These are phyloP conservation scores for Acrocephalus scirpaceus DNA, from an alignment of 2,797 vertebrate species.

Conservation along the genomic window DNA sequence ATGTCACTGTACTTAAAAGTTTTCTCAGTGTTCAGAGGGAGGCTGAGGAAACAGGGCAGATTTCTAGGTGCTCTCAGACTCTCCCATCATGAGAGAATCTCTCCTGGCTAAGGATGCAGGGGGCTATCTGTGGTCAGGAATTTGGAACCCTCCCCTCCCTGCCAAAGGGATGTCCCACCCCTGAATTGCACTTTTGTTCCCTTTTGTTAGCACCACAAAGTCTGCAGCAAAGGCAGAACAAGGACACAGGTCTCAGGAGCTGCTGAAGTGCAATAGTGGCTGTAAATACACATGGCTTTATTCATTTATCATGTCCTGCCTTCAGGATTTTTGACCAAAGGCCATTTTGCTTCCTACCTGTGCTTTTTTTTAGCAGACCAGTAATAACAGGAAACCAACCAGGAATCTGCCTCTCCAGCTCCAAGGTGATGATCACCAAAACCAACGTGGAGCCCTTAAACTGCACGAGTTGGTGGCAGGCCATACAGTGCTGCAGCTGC, in stretches of 20 bases:
- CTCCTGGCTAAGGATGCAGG: neutral
- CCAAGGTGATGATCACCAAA: slow-evolving; percentile 98
- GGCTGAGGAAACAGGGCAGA: neutral
- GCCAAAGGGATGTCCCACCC: neutral
- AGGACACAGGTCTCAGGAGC: neutral
- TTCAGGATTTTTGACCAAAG: neutral
- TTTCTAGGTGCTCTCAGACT: neutral
- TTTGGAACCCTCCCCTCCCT: neutral
- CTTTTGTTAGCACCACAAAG: neutral
- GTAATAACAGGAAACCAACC: slow-evolving; percentile 87
- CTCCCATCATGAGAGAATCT: neutral
- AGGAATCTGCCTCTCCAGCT: slow-evolving; percentile 88
- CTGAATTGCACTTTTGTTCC: neutral
- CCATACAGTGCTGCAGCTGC: slow-evolving; percentile 98
- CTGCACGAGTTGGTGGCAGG: slow-evolving; percentile 98
- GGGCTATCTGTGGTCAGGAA: neutral
- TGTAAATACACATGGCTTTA: neutral
- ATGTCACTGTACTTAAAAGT: too few relatives aligned
- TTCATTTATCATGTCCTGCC: neutral
- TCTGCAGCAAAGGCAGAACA: neutral
- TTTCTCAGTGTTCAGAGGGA: neutral
- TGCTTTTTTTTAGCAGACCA: slow-evolving; percentile 93
- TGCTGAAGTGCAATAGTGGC: neutral
- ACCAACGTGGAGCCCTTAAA: slow-evolving; percentile 95
- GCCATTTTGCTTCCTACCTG: slow-evolving; percentile 82